Base-by-base conservation (phyloP, 2,113 vertebrate genomes). In the Halichoeres trimaculatus region DNA sequence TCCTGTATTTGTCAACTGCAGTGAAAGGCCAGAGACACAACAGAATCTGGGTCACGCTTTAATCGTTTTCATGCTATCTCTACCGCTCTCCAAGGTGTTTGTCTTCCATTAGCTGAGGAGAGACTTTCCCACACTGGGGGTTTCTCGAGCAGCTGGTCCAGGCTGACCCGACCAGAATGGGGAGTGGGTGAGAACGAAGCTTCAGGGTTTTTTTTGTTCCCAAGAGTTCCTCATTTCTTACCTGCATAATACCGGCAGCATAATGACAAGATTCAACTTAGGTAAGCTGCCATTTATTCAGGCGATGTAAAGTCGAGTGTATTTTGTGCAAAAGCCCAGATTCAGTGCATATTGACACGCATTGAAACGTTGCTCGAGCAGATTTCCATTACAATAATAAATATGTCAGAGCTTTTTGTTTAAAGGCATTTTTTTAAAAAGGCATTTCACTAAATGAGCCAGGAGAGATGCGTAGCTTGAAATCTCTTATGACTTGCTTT, bases 1-100 rank as follows among this genome's bases (percentile, higher is more conserved):
- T 85, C 85, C 84, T 90, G 84, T 87, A 85, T 90, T 85, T 88
- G 85, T 89, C 84, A 85, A 81, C 83, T 35, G 51, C 74, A 65
- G 84, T 86, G 88, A 92, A 90, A 91, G 90, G 88, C 85, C 82
- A 81, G 70, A 86, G 84, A 90, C 81, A 89, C 85, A 92, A 92
- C 88, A 91, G 86, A 89, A 90, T 85, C 70, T 85, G 85, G 86
- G 90, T 92, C 91, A 91, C 82, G 85, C 89, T 85, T 85, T 91
- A 91, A 92, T 92, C 88, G 75, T 78, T 90, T 89, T 92, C 82
- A 90, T 83, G 86, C 83, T 84, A 91, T 92, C 90, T 89, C 76
- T 52, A 66, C 74, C 74, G 64, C 78, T 89, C 87, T 79, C 69
- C 7, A 80, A 89, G 82, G 85, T 88, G 86, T 87, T 90, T 91